phyloP scores from a whole-genome alignment of 2,113 vertebrate species.

The Smithornis capensis region DNA sequence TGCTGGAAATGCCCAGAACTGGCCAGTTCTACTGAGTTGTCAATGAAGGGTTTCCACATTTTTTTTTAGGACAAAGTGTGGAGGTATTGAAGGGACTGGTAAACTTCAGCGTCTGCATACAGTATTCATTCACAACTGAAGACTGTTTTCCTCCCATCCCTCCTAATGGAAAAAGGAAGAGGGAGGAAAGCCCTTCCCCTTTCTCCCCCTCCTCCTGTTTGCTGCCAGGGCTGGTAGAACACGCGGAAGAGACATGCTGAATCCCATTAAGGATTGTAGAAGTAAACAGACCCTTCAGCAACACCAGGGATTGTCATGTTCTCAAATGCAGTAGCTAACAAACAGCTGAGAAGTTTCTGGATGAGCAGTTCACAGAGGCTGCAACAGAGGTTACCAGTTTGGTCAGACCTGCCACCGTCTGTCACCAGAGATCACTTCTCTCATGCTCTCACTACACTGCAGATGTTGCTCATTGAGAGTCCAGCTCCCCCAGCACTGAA shows the following conservation, averaged over 20 bases:
- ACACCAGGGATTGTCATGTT: slow-evolving; percentile 34
- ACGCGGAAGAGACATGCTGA: slow-evolving; percentile 5
- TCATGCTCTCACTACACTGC: not conserved
- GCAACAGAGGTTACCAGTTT: not conserved
- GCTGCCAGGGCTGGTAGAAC: not conserved
- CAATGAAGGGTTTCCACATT: not conserved
- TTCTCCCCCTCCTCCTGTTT: not conserved
- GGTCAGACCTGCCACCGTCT: not conserved
- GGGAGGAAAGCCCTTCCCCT: not conserved
- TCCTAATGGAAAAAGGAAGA: not conserved
- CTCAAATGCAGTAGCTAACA: not conserved
- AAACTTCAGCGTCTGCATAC: not conserved
- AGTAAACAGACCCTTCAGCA: slow-evolving; percentile 40
- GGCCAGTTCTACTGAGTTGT: not conserved
- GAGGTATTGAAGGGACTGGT: not conserved
- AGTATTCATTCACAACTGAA: not conserved
- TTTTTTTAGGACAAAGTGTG: not conserved
- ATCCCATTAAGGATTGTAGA: not conserved
- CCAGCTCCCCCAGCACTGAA: not conserved
- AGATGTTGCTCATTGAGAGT: not conserved
- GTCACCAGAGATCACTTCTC: not conserved
- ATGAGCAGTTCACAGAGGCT: slow-evolving; percentile 13
- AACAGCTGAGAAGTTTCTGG: slow-evolving; percentile 35
- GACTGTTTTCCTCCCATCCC: not conserved
- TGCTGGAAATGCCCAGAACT: not conserved